Evolutionary conservation across 92 coral and sea anemone species (phyloP), one percentile per base, ranked within the genome.

Genomic region (Zoanthus sansibaricus): DNA sequence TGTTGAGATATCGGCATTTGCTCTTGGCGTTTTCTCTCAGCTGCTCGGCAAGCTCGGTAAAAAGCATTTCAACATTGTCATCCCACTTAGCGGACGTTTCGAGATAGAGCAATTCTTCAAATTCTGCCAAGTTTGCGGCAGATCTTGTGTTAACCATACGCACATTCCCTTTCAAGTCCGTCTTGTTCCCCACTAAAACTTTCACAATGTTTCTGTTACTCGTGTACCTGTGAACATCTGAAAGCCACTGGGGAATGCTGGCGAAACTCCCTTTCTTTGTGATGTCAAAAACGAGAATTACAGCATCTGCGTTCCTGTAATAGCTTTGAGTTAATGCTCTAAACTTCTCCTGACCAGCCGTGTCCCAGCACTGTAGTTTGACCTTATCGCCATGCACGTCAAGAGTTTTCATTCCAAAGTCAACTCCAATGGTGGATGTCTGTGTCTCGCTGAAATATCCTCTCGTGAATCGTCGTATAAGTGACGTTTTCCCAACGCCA

Each of bases 51-150:
- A 97, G 87, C 68, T 91, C 98, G 12, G 98, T 94, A 88, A 97
- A 95, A 54, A 96, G 77, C 47, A 91, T 87, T 70, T 97, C 98
- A 48, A 97, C 95, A 80, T 97, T 97, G 68, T 97, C 98, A 80
- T 96, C 99, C 94, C 98, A 96, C 68, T 97, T 97, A 48, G 99
- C 99, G 16, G 98, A 95, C 69, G 99, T 96, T 88, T 97, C 99
- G 20, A 97, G 87, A 73, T 93, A 97, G 45, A 97, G 79, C 76
- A 97, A 93, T 72, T 95, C 99, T 83, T 97, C 99, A 61, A 97
- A 97, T 54, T 97, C 99, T 20, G 99, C 99, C 73, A 97, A 92
- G 80, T 94, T 96, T 12, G 98, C 98, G 37, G 97, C 99, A 31
- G 99, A 93, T 71, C 97, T 90, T 33, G 98, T 92, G 56, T 92